A percentile compares a stretch with the other conserved stretches of the same genome.
Conservation (phyloP, 1,140 invertebrate species). For the Leptestheria dahalacensis region DNA sequence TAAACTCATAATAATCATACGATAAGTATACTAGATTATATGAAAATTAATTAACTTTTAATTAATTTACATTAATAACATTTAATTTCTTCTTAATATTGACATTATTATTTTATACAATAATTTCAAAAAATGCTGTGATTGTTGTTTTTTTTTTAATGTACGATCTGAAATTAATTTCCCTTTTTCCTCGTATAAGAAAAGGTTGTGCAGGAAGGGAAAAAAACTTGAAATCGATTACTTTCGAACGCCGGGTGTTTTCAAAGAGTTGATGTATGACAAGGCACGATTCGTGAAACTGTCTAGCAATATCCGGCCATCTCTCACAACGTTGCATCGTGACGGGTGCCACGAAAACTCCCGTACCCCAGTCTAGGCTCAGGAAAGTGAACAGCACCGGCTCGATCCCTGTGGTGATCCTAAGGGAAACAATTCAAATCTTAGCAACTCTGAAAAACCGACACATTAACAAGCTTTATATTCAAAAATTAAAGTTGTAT, state of each 20-base stretch:
- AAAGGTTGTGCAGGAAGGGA: too few species aligned
- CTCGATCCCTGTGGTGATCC: not conserved
- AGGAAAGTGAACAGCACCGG: conserved; percentile 4
- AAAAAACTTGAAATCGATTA: not conserved
- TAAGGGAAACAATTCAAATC: too few species aligned
- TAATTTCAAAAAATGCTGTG: too few species aligned
- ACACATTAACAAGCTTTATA: not conserved
- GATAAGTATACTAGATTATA: too few species aligned
- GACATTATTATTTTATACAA: too few species aligned
- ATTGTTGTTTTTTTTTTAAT: too few species aligned
- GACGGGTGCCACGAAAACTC: conserved; percentile 1
- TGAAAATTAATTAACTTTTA: too few species aligned
- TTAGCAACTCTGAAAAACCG: not conserved
- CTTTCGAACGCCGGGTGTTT: not conserved
- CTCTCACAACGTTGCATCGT: not conserved
- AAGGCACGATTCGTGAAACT: not conserved
- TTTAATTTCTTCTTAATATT: too few species aligned
- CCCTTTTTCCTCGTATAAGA: not conserved
- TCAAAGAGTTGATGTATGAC: not conserved
- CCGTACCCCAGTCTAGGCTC: conserved; percentile 1
- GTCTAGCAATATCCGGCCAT: not conserved
- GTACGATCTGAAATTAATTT: not conserved
- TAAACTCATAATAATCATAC: not conserved
- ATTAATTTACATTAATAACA: too few species aligned
- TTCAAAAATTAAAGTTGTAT: not conserved